phyloP scores from a whole-genome alignment of 2,113 vertebrate species.

The Urocolius indicus region DNA sequence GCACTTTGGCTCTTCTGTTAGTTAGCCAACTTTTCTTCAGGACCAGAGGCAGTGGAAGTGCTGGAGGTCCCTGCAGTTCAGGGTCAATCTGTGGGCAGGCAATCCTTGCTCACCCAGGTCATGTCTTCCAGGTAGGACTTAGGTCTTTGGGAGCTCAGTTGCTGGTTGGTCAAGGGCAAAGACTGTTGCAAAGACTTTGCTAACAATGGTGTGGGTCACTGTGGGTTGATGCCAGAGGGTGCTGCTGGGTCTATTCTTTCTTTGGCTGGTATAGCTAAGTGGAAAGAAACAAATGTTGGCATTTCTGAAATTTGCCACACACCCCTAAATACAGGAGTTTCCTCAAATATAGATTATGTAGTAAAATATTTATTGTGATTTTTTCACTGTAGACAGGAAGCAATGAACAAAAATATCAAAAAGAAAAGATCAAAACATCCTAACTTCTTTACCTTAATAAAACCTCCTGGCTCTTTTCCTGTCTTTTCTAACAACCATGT shows the following conservation, averaged over 20 bases:
- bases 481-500: not conserved
- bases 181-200: not conserved
- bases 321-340: rapidly evolving
- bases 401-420: not conserved
- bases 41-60: not conserved
- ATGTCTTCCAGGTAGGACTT: not conserved
- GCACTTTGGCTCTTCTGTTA: not conserved
- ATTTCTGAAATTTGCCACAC: not conserved
- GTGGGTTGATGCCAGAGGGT: rapidly evolving
- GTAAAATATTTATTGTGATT: not conserved
- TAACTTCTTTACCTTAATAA: not conserved
- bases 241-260: not conserved
- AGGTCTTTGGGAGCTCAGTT: not conserved
- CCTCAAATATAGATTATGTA: not conserved
- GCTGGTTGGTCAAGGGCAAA: not conserved
- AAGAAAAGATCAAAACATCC: not conserved
- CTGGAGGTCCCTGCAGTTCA: not conserved
- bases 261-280: not conserved
- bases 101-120: not conserved
- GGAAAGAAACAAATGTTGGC: not conserved
- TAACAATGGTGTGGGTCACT: not conserved
- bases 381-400: not conserved
- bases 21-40: not conserved
- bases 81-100: not conserved
- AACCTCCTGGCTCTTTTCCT: not conserved